These are phyloP conservation scores for Muscicapa adusta DNA, from an alignment of 2,113 vertebrate species.

Conservation along the genomic window DNA sequence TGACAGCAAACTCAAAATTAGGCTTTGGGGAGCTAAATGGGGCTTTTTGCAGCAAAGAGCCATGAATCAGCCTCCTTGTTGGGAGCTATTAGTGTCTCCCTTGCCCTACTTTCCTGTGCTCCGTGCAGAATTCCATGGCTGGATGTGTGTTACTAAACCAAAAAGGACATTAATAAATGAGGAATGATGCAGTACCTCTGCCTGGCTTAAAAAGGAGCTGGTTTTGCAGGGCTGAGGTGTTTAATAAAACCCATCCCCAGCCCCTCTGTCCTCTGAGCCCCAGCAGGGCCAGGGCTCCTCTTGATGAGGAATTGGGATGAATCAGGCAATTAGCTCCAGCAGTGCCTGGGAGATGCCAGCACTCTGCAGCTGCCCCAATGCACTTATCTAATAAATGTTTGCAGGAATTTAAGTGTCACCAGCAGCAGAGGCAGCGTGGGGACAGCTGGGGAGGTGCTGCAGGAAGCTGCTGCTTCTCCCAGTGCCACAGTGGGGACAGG, in stretches of 20 bases:
- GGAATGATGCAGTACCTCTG: accelerated
- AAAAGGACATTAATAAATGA: not conserved
- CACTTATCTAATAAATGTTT: not conserved
- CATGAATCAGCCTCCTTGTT: not conserved
- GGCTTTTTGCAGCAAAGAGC: not conserved
- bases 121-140: not conserved
- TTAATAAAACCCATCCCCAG: not conserved
- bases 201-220: not conserved
- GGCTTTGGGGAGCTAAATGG: not conserved
- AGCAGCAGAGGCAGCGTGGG: not conserved
- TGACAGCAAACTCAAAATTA: not conserved
- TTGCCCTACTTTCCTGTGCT: not conserved
- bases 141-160: not conserved
- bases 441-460: not conserved
- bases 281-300: not conserved
- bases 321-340: not conserved
- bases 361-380: not conserved
- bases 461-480: not conserved
- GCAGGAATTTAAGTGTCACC: not conserved
- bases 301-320: not conserved
- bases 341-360: not conserved
- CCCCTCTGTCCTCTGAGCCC: not conserved
- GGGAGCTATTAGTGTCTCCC: not conserved
- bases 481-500: not conserved
- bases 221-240: not conserved